phyloP scores from a whole-genome alignment of 2,888 invertebrate species.

The Alitta virens region DNA sequence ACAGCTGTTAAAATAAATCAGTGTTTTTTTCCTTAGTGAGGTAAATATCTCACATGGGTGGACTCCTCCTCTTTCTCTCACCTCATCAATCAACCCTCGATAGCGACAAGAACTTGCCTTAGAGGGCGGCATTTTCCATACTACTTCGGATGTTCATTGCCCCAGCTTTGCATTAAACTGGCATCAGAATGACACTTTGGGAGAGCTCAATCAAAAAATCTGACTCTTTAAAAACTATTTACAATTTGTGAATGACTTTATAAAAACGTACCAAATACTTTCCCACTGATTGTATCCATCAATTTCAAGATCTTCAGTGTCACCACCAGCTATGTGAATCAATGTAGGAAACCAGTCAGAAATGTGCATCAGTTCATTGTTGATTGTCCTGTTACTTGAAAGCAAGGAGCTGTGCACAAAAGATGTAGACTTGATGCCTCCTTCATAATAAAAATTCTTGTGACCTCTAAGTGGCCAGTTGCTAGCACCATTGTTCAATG shows the following conservation, averaged over 20 bases:
- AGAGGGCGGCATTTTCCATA: too few relatives aligned
- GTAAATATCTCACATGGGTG: too few relatives aligned
- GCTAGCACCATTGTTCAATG: constrained; percentile 44
- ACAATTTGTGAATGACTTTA: background rate
- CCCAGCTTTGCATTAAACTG: too few relatives aligned
- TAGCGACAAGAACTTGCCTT: too few relatives aligned
- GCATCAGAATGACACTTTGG: too few relatives aligned
- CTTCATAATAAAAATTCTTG: constrained; percentile 52
- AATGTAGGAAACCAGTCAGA: constrained; percentile 54
- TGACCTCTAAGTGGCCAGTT: constrained; percentile 54
- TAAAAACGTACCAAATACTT: constrained; percentile 39
- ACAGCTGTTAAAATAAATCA: background rate
- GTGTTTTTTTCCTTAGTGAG: too few relatives aligned
- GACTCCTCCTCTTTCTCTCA: too few relatives aligned
- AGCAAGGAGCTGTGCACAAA: constrained; percentile 38
- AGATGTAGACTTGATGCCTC: constrained; percentile 49
- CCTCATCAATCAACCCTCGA: too few relatives aligned
- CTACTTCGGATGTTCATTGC: too few relatives aligned
- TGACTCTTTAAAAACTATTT: too few relatives aligned
- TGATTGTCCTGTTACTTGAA: constrained; percentile 2
- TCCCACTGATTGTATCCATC: constrained; percentile 51
- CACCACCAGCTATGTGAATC: constrained; percentile 40
- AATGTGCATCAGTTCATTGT: constrained; percentile 45
- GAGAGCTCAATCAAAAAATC: too few relatives aligned
- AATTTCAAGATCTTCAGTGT: too few relatives aligned